Percentiles rank a stretch among this genome's conserved stretches.
These are phyloP conservation scores for Setipinna tenuifilis DNA, from an alignment of 2,797 vertebrate genomes.

Conservation along the genomic window DNA sequence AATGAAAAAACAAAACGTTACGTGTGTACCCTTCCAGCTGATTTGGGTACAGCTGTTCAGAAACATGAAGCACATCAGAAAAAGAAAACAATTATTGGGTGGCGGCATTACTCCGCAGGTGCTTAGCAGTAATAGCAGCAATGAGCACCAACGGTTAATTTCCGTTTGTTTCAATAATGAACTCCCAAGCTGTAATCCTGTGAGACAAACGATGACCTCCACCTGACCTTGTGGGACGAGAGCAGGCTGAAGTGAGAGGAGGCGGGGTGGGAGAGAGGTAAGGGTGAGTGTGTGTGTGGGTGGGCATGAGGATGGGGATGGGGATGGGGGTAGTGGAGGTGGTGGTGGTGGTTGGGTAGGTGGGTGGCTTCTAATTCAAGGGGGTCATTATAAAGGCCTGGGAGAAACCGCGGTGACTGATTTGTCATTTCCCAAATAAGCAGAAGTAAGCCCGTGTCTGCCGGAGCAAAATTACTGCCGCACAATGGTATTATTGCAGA, in stretches of 20 bases:
- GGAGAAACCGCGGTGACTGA: constrained; percentile 48
- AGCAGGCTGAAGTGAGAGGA: not conserved
- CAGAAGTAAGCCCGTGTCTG: constrained; percentile 47
- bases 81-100: not conserved
- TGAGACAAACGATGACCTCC: not conserved
- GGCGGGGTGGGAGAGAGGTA: not conserved
- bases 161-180: not conserved
- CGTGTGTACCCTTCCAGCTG: not conserved
- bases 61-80: not conserved
- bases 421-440: constrained; percentile 49
- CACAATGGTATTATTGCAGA: constrained; percentile 20
- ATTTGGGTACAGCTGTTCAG: not conserved
- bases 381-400: constrained; percentile 52
- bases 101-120: not conserved
- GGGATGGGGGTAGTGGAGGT: not conserved
- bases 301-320: too few relatives aligned
- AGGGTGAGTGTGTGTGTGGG: too few relatives aligned
- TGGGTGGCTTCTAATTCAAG: constrained; percentile 39
- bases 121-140: not conserved
- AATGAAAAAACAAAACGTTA: too few relatives aligned
- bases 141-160: not conserved
- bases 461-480: constrained; percentile 55
- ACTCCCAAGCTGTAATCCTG: not conserved
- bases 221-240: not conserved
- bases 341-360: not conserved